A percentile compares a stretch with the other conserved stretches of the same genome.
These are phyloP conservation scores for Sebastes minor DNA, from an alignment of 2,797 vertebrate species.

Conservation along the genomic window DNA sequence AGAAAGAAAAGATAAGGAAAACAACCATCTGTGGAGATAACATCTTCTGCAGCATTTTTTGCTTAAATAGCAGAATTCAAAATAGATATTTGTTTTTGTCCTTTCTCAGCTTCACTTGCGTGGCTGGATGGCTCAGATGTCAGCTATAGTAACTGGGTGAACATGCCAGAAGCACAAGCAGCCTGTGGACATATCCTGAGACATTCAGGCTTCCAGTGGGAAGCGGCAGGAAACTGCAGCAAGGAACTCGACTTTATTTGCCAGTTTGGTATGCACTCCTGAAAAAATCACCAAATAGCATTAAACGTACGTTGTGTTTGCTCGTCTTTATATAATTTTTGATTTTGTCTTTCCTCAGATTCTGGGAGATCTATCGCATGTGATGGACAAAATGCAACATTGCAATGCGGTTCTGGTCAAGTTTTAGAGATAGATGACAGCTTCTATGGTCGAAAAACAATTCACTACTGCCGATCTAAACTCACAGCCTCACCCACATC, in stretches of 20 bases:
- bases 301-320: not conserved
- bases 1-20: not conserved
- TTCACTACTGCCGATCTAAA: slow-evolving; percentile 85
- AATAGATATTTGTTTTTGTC: not conserved
- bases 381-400: slow-evolving; percentile 85
- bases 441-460: slow-evolving; percentile 88
- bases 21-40: not conserved
- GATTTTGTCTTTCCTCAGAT: slow-evolving; percentile 72
- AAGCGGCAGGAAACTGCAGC: slow-evolving; percentile 84
- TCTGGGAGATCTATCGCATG: slow-evolving; percentile 85
- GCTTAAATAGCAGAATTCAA: not conserved
- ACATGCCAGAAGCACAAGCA: slow-evolving; percentile 59
- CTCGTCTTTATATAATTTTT: not conserved
- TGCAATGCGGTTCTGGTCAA: slow-evolving; percentile 91
- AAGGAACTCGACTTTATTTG: slow-evolving; percentile 90
- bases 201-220: slow-evolving; percentile 87
- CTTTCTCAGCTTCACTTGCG: slow-evolving; percentile 79
- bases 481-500: slow-evolving; percentile 25
- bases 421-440: slow-evolving; percentile 88
- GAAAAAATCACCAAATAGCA: not conserved
- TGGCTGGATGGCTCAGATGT: slow-evolving; percentile 92
- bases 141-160: slow-evolving; percentile 88
- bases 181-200: slow-evolving; percentile 85
- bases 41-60: not conserved
- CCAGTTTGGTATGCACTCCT: slow-evolving; percentile 86